Evolutionary conservation across 2,888 invertebrate species (phyloP).

Genomic region (Anodontia alba): DNA sequence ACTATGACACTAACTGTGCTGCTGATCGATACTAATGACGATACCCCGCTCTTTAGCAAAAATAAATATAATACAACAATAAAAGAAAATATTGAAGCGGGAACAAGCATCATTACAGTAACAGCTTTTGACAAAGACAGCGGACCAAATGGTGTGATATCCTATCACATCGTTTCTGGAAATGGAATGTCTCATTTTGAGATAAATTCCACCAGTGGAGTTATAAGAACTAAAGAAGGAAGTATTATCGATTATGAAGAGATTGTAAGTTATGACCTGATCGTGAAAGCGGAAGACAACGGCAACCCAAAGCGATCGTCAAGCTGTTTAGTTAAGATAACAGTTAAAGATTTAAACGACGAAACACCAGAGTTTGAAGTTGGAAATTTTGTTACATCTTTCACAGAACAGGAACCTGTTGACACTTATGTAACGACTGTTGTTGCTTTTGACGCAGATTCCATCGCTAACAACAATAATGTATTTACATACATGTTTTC

Average conservation of each 20-base stretch:
- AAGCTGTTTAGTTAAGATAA: constrained; percentile 61
- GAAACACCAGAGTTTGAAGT: constrained; percentile 69
- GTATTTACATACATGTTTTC: constrained; percentile 63
- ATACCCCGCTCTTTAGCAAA: constrained; percentile 63
- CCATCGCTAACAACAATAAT: constrained; percentile 72
- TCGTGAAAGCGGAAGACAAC: constrained; percentile 69
- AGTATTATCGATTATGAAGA: constrained; percentile 73
- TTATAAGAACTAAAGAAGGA: constrained; percentile 54
- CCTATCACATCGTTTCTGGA: constrained; percentile 66
- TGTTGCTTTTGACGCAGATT: constrained; percentile 71
- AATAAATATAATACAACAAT: constrained; percentile 59
- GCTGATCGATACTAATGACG: constrained; percentile 72
- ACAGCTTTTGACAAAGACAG: constrained; percentile 62
- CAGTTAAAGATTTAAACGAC: constrained; percentile 74
- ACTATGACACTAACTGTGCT: constrained; percentile 59
- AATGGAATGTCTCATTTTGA: constrained; percentile 66
- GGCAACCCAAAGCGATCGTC: constrained; percentile 66
- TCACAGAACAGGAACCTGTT: constrained; percentile 64
- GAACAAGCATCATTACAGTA: constrained; percentile 49
- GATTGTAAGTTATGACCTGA: constrained; percentile 61
- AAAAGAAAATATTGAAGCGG: constrained; percentile 60
- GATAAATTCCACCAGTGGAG: constrained; percentile 67
- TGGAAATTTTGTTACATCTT: constrained; percentile 53
- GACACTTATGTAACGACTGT: constrained; percentile 67
- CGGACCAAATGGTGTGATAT: constrained; percentile 66